A percentile compares a stretch with the other conserved stretches of the same genome.
These are phyloP conservation scores for Hippoglossus hippoglossus DNA, from an alignment of 2,797 vertebrate species.

Conservation along the genomic window DNA sequence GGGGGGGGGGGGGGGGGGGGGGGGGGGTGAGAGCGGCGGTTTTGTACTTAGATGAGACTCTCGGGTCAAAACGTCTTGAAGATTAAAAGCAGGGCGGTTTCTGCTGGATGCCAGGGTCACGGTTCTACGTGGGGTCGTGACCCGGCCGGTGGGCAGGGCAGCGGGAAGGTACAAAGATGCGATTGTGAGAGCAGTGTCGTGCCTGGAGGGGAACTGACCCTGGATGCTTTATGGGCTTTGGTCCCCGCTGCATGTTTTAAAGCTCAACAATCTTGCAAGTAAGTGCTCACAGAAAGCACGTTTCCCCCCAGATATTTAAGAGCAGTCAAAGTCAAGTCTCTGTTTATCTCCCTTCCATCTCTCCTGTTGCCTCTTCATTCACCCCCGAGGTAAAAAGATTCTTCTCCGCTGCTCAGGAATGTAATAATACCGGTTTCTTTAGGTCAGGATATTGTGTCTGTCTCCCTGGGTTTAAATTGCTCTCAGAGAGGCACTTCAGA, in stretches of 20 bases:
- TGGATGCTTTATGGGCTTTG: constrained; percentile 56
- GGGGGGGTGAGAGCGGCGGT: background rate
- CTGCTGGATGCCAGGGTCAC: constrained; percentile 28
- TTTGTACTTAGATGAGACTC: constrained; percentile 13
- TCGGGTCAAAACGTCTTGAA: constrained; percentile 16
- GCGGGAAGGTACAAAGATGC: constrained; percentile 50
- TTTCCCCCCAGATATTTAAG: constrained; percentile 56
- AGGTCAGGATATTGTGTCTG: constrained; percentile 93
- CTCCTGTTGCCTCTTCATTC: constrained; percentile 52
- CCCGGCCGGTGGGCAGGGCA: constrained; percentile 35
- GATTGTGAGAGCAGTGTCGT: constrained; percentile 41
- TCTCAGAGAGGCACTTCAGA: constrained; percentile 85
- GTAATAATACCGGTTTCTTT: constrained; percentile 89
- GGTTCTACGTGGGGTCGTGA: constrained; percentile 41
- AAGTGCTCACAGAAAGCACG: constrained; percentile 37
- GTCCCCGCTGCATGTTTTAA: constrained; percentile 41
- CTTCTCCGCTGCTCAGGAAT: constrained; percentile 87
- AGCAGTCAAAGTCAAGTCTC: constrained; percentile 62
- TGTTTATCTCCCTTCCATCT: constrained; percentile 54
- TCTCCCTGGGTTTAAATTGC: constrained; percentile 89
- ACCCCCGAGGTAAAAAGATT: constrained; percentile 82
- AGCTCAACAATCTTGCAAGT: constrained; percentile 28
- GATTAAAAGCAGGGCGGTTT: constrained; percentile 19
- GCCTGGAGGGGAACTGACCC: constrained; percentile 43
- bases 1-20: too few relatives aligned